Base-by-base conservation (phyloP, 2,888 invertebrate species). In the Macrophya annulata region DNA sequence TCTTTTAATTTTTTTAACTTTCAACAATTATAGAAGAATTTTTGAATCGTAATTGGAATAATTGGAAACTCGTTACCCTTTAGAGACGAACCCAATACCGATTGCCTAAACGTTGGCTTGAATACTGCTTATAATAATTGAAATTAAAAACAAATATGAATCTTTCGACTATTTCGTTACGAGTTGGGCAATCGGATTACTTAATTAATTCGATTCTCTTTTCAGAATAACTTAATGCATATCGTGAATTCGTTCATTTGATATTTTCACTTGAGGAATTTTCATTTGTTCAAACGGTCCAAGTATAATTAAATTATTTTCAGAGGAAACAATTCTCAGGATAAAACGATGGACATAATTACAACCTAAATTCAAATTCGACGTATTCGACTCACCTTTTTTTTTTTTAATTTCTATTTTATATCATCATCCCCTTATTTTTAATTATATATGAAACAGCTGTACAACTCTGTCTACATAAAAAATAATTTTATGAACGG, bases 21-120 rank as follows among this genome's bases (percentile, higher is more conserved):
- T 25, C 5, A 62, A 25, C 37, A 68, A 68, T 17, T 68, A 17
- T 37, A 37, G 37, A 68, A 0, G 31, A 68, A 17, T 37, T n/a
- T 55, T 55, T 5, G n/a, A 55, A 55, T 55, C 55, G 8, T 8
- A n/a, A 8, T 6, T 55, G 17, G 55, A 55, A 55, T n/a, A n/a
- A 55, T n/a, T 8, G 55, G n/a, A 55, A n/a, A 55, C 55, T 55
- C n/a, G n/a, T 55, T n/a, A 55, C 55, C n/a, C n/a, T 55, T 55
- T n/a, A 48, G 15, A 48, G 15, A 48, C 1, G 9, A 48, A 4
- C 48, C 48, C 15, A 15, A 48, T 48, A 48, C 48, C 48, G 48
- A 48, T 48, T 48, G 48, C 48, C 48, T 12, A 12, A 8, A 62
- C 21, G 25, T 21, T 25, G 4, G 25, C 37, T 68, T 17, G 37